Evolutionary conservation across 2,888 invertebrate genomes (phyloP), one percentile per base, ranked within the genome.

Genomic region (Conistra vaccinii): DNA sequence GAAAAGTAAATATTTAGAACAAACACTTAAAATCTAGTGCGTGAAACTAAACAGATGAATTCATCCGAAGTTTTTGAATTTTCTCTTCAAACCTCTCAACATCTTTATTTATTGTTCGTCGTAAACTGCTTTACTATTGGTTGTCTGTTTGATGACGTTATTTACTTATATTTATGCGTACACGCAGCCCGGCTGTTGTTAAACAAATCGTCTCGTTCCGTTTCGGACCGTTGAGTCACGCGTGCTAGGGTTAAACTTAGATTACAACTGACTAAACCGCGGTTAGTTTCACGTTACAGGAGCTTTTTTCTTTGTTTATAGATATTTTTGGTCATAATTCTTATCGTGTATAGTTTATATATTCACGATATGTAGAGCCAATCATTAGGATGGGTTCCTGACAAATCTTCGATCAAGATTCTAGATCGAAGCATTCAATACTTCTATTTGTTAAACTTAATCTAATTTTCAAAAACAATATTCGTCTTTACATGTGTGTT

Each of bases 201-300:
- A 89, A 90, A 90, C 87, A 88, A 89, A 87, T 89, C 84, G 84
- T 84, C 81, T 80, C 81, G 85, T 76, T 74, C 87, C 81, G 80
- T 79, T 89, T 89, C 70, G 85, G 86, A 80, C 73, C 71, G 81
- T 88, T 92, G 92, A 92, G 78, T 92, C 91, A 92, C 81, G 75
- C 80, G 86, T 85, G 88, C 88, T 89, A 89, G 86, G 85, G 88
- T 89, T 92, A 92, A 90, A 91, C 86, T 91, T 92, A 91, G 91
- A 90, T 78, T 84, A 83, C 76, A 86, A 85, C 90, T 89, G 85
- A 83, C 77, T 83, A 80, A 76, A 79, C 84, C 78, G 57, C 17
- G 71, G 66, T 80, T 76, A 83, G 87, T 89, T 81, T 91, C 91
- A 80, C 74, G 79, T 91, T 90, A 88, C 90, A 81, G 57, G 26